Conservation (phyloP, 2,797 vertebrate species). For the Sebastes alutus region DNA sequence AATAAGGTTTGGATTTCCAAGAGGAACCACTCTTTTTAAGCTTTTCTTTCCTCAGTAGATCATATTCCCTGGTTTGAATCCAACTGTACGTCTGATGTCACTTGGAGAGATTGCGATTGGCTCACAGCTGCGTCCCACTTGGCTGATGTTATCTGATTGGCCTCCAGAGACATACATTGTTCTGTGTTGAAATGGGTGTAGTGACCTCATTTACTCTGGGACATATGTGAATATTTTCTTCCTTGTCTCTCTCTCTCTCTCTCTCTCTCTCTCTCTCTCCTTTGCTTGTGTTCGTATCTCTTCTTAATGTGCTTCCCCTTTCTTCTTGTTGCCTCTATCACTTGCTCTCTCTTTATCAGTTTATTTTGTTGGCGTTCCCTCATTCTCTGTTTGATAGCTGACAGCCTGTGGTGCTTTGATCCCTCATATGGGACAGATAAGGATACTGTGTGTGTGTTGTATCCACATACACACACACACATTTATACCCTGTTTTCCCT, state of each 20-base stretch:
- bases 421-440: slow-evolving; percentile 74
- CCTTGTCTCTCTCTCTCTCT: neutral
- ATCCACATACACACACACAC: slow-evolving; percentile 13
- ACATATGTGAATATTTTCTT: slow-evolving; percentile 42
- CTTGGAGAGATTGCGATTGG: slow-evolving; percentile 59
- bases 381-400: slow-evolving; percentile 60
- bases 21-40: slow-evolving; percentile 15
- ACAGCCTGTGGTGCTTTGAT: slow-evolving; percentile 76
- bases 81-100: slow-evolving; percentile 71
- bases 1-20: slow-evolving; percentile 63
- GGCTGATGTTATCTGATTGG: slow-evolving; percentile 72
- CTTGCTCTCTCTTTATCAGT: slow-evolving; percentile 60
- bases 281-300: neutral
- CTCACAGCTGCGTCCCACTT: slow-evolving; percentile 54
- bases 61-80: slow-evolving; percentile 61
- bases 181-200: slow-evolving; percentile 50
- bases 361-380: slow-evolving; percentile 64
- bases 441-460: slow-evolving; percentile 13
- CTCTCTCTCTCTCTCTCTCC: neutral
- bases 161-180: slow-evolving; percentile 57
- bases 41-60: slow-evolving; percentile 46
- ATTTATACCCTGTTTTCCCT: slow-evolving; percentile 21
- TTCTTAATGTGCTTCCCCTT: slow-evolving; percentile 4
- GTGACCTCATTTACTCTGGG: slow-evolving; percentile 64
- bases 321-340: slow-evolving; percentile 28